Conservation (phyloP, 2,113 vertebrate genomes). For the Tragelaphus buxtoni region DNA sequence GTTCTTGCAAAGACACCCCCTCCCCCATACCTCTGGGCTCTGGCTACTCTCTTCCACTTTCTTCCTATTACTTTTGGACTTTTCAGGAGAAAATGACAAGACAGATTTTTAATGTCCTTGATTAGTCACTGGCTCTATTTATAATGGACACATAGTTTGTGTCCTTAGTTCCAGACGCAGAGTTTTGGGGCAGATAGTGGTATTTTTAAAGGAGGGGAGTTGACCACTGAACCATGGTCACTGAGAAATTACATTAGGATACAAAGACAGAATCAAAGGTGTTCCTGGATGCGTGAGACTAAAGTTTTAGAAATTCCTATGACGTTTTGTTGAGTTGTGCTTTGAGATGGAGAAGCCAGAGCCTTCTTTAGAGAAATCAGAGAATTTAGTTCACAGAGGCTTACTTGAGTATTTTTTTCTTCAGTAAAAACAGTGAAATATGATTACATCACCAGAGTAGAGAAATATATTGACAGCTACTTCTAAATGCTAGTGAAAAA, state of each 20-base stretch:
- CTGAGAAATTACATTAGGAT: neutral
- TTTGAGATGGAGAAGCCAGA: neutral
- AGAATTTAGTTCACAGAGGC: neutral
- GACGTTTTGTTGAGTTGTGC: neutral
- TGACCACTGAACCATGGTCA: neutral
- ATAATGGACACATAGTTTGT: neutral
- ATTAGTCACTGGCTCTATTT: neutral
- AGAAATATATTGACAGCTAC: neutral
- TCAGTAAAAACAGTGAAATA: neutral
- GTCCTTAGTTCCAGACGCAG: neutral
- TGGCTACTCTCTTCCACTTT: neutral
- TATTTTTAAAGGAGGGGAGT: neutral
- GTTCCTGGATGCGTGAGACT: neutral
- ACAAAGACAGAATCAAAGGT: neutral
- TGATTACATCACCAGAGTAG: neutral
- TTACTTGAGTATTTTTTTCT: neutral
- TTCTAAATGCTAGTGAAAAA: neutral
- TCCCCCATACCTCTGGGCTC: neutral
- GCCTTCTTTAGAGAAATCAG: neutral
- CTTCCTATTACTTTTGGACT: neutral
- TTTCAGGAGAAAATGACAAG: neutral
- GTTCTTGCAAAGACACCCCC: neutral
- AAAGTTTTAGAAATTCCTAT: neutral
- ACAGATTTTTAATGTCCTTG: neutral
- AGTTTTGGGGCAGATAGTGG: neutral